Base-by-base conservation (phyloP, 2,113 vertebrate species). In the Prunella himalayana region DNA sequence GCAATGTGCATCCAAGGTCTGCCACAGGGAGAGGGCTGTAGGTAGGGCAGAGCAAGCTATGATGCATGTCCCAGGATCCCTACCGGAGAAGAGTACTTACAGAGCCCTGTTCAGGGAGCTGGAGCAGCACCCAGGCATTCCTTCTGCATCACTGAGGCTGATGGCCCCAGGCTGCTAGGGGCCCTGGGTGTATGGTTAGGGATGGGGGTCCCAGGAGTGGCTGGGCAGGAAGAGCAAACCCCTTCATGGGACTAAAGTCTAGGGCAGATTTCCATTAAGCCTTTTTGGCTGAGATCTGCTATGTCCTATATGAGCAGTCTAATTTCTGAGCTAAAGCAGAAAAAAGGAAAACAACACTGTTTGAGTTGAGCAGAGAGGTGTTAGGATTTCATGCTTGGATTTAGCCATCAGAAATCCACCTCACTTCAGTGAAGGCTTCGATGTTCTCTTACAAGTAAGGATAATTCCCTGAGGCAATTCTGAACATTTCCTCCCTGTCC, bases 121-220 rank as follows among this genome's bases (percentile, higher is more conserved):
- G 60, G 19, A 75, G 25, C 28, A 78, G 65, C 33, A 82, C 19
- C 22, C 35, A 33, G 19, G 37, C 39, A 70, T 18, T 20, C 7
- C 20, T 54, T 15, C 15, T 73, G 7, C n/a, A 63, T 13, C 33
- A 14, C 30, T 59, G 69, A 18, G 25, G 6, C 14, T 39, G 63
- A 4, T 57, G 21, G 19, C 5, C 39, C 25, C 31, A 25, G 25
- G 18, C 22, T 78, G 60, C 42, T 4, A n/a, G 8, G 11, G 7
- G 30, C 0, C 9, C 22, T 31, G 3, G 6, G 20, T 9, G 5
- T 8, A 4, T 18, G 4, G 4, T 4, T 19, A 50, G 42, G 6
- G 4, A 4, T 65, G 18, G 17, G 4, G 1, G 4, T 39, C 3
- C 5, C 30, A 56, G 13, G 9, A 33, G 19, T 1, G 15, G 17